A percentile compares a stretch with the other conserved stretches of the same genome.
These are phyloP conservation scores for Porites cylindrica DNA, from an alignment of 92 coral and sea anemone genomes.

Conservation along the genomic window DNA sequence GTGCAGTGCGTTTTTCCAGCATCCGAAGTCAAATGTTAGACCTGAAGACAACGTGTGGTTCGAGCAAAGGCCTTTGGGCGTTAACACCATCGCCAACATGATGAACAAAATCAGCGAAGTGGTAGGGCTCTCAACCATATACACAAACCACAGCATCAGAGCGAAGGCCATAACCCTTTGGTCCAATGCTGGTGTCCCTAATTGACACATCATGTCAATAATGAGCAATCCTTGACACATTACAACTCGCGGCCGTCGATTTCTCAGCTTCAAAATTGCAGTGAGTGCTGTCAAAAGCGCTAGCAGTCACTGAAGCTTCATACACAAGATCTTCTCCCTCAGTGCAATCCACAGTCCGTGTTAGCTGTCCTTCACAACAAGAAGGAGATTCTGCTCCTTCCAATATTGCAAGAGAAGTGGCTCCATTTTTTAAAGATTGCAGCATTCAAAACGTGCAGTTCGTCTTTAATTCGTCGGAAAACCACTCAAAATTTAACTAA, in stretches of 20 bases:
- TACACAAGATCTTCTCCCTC: too few relatives aligned
- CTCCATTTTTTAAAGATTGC: neutral
- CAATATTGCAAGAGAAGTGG: neutral
- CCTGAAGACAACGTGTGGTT: neutral
- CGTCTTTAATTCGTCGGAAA: neutral
- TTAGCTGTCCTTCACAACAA: too few relatives aligned
- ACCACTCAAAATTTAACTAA: neutral
- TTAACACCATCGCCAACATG: neutral
- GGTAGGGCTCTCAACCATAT: neutral
- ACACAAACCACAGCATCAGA: constrained; percentile 3
- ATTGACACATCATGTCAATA: constrained; percentile 1
- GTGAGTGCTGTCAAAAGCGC: constrained; percentile 1
- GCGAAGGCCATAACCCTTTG: constrained; percentile 7
- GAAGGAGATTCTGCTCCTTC: neutral
- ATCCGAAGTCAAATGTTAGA: neutral
- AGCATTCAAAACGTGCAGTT: neutral
- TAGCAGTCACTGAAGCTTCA: neutral
- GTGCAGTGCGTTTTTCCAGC: neutral
- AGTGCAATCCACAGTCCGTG: too few relatives aligned
- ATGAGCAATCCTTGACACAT: constrained; percentile 3
- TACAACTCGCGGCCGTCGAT: constrained; percentile 9
- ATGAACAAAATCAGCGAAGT: neutral
- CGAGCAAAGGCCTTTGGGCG: neutral
- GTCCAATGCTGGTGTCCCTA: constrained; percentile 5
- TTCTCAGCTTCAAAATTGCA: constrained; percentile 8